These are phyloP conservation scores for Morinoia aosen DNA, from an alignment of 2,888 invertebrate species.

Conservation along the genomic window DNA sequence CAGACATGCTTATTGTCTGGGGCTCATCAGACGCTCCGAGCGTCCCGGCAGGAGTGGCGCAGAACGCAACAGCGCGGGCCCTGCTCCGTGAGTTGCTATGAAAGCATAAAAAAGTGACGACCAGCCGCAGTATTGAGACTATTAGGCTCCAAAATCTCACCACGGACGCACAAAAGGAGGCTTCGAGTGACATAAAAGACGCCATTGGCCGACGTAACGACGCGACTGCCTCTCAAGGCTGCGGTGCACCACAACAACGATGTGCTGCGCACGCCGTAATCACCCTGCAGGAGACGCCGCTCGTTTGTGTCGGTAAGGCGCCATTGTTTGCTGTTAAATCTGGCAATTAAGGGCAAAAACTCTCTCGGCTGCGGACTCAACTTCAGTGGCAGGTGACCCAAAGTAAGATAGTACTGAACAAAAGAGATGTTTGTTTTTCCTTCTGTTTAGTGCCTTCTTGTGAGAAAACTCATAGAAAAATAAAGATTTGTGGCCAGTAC, in stretches of 20 bases:
- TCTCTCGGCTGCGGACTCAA: not conserved
- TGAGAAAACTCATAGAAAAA: no score
- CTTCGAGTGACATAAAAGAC: not conserved
- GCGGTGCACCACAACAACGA: not conserved
- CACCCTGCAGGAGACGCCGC: not conserved
- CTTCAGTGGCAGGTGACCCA: not conserved
- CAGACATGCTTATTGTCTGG: no score
- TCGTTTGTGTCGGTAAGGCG: not conserved
- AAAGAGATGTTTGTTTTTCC: no score
- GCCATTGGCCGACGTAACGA: not conserved
- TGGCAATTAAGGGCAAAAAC: not conserved
- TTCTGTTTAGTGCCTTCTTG: no score
- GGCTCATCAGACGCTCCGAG: no score
- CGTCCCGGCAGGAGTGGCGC: not conserved
- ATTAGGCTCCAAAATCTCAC: not conserved
- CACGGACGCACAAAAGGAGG: not conserved
- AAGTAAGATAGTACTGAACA: no score
- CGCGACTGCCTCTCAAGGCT: not conserved
- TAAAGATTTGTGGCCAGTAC: not conserved
- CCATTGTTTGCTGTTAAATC: not conserved
- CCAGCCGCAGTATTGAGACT: not conserved
- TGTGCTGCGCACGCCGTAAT: not conserved
- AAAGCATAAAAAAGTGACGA: not conserved
- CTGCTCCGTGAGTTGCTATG: not conserved
- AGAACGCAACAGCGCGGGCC: not conserved